Conservation (phyloP, 2,113 vertebrate genomes). For the Emydura subglobosa region DNA sequence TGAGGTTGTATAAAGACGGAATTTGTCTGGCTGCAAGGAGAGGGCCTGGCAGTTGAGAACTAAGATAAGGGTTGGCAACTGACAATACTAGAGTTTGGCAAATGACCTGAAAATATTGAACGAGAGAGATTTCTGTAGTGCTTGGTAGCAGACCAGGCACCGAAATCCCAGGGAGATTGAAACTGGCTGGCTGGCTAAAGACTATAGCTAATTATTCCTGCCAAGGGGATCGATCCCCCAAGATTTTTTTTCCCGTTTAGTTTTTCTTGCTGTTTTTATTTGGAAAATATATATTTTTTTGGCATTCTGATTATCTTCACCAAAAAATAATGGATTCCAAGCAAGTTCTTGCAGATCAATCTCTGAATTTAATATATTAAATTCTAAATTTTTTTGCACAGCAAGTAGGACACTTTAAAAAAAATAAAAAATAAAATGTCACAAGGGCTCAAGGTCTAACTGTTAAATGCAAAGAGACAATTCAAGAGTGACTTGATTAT, state of each 20-base stretch:
- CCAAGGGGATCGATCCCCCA: background rate
- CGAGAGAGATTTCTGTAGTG: background rate
- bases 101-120: slow-evolving; percentile 29
- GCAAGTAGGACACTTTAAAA: background rate
- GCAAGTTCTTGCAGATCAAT: background rate
- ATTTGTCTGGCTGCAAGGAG: slow-evolving; percentile 39
- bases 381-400: background rate
- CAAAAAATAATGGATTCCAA: background rate
- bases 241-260: background rate
- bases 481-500: background rate
- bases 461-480: slow-evolving; percentile 22
- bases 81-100: background rate
- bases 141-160: background rate
- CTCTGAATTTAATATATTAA: slow-evolving; percentile 1
- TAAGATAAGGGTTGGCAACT: slow-evolving; percentile 28
- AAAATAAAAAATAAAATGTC: background rate
- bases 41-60: slow-evolving; percentile 21
- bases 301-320: background rate
- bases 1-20: background rate
- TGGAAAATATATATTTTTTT: background rate
- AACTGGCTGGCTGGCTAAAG: rapidly evolving
- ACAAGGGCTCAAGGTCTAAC: background rate
- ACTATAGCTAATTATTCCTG: background rate
- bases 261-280: background rate
- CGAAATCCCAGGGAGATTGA: background rate